Evolutionary conservation across 2,888 invertebrate genomes (phyloP), one percentile per base, ranked within the genome.

Genomic region (Sympetrum striolatum): DNA sequence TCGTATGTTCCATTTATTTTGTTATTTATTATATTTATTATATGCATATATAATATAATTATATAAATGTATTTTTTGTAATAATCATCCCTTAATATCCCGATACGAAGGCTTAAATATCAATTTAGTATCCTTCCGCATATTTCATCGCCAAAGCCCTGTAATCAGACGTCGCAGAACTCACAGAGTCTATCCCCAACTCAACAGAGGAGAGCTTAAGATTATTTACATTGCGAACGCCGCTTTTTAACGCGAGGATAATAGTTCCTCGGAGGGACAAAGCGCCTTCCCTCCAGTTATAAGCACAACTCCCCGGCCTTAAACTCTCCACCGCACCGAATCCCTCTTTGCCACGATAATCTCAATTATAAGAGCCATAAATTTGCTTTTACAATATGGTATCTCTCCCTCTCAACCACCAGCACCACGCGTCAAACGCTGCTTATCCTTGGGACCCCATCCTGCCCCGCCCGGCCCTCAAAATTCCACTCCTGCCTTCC

Each of bases 331-430:
- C 81, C 81, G 10, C n/a, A 39, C 81, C 14, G 81, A 10, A 81
- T 81, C 81, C 82, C 53, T 53, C 82, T 14, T 5, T 37, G 25
- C 81, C 14, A 44, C 48, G 81, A 81, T 81, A 81, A 81, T 81
- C 82, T 82, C 82, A 82, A 82, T 82, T 82, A 82, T 53, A 82
- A 82, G 82, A 82, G 82, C 82, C 82, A 82, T 82, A 82, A 82
- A 82, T 82, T 82, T 82, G 82, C 82, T 53, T 53, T 53, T 31
- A 31, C 82, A 82, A 53, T 82, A 82, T 31, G 53, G 25, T 53
- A 12, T 53, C 53, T 35, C 37, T 18, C 31, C 81, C 44, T 39
- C 25, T 53, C 82, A 25, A 44, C 37, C 80, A 37, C 37, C 39
- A 10, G 22, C 39, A 44, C 80, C 39, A 22, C 37, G 80, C 80